Base-by-base conservation (phyloP, 2,113 vertebrate genomes). In the Seriola aureovittata region DNA sequence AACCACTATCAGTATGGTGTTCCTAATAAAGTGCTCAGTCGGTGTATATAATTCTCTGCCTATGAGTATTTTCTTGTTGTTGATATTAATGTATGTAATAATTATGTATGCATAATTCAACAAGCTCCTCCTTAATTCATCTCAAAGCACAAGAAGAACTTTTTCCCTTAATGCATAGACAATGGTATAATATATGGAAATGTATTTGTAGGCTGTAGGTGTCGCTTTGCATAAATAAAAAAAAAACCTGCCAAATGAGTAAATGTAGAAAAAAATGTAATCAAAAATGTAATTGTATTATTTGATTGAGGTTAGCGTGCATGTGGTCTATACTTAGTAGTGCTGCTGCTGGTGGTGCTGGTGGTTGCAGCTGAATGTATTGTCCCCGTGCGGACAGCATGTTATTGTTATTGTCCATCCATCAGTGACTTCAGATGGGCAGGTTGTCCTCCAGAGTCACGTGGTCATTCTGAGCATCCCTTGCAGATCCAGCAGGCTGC, bases 391-490 rank as follows among this genome's bases (percentile, higher is more conserved):
- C 1, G 23, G 17, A 1, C 32, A 34, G 63, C 79, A 21, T 71
- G 72, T 23, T 74, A 4, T 50, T 76, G 57, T 32, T 73, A 67
- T 44, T 36, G 60, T 46, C 4, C 48, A 16, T 67, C 62, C 48
- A 29, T 62, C 71, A 34, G 60, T 59, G 80, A 44, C 82, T 80
- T 55, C 60, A 72, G 70, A 70, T 13, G 40, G 59, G 81, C 85
- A 89, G 90, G 78, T 79, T 90, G 84, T 87, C 74, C 85, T 85
- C 77, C 60, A 9, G 60, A 58, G 87, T 93, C 92, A 93, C 92
- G 90, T 94, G 93, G 82, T 85, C 78, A 1, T 13, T 40, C 67
- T 0, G 65, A 88, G 89, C 88, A 88, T 92, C 91, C 91, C 87
- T 82, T 11, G 74, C 86, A 44, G 80, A 80, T 57, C 75, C 78